A percentile compares a stretch with the other conserved stretches of the same genome.
Evolutionary conservation across 37 sponge, comb jelly and placozoan genomes (phyloP).

Genomic region (Diacarnus erythraeanus): DNA sequence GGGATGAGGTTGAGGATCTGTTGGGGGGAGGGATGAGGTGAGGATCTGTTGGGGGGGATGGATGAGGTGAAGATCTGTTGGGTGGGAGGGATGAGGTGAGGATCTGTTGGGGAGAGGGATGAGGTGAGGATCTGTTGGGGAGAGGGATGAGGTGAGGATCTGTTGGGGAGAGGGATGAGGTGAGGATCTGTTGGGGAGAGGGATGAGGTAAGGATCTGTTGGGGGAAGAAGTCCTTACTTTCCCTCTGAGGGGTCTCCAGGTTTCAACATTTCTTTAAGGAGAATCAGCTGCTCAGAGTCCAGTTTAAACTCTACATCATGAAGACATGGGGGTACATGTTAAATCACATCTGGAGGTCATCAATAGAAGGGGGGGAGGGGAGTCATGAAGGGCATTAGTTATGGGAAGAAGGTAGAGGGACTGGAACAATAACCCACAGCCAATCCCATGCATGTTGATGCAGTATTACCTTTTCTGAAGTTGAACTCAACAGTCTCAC

Average conservation of each 20-base stretch:
- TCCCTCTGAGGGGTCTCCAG: conserved; percentile 24
- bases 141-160: no score
- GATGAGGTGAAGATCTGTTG: no score
- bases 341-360: not conserved
- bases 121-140: no score
- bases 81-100: no score
- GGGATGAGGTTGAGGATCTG: no score
- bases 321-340: not conserved
- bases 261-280: conserved; percentile 11
- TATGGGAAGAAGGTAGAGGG: not conserved
- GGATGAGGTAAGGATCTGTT: no score
- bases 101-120: no score
- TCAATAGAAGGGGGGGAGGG: not conserved
- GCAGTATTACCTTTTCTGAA: conserved; percentile 61
- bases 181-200: no score
- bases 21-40: no score
- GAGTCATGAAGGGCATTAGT: not conserved
- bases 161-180: no score
- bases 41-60: no score
- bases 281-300: not conserved
- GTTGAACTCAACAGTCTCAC: conserved; percentile 61
- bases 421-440: conserved; percentile 2
- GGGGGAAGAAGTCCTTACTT: no score
- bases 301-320: conserved; percentile 7
- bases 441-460: conserved; percentile 21